Conservation (phyloP, 2,797 vertebrate genomes). For the Lagocephalus sceleratus region DNA sequence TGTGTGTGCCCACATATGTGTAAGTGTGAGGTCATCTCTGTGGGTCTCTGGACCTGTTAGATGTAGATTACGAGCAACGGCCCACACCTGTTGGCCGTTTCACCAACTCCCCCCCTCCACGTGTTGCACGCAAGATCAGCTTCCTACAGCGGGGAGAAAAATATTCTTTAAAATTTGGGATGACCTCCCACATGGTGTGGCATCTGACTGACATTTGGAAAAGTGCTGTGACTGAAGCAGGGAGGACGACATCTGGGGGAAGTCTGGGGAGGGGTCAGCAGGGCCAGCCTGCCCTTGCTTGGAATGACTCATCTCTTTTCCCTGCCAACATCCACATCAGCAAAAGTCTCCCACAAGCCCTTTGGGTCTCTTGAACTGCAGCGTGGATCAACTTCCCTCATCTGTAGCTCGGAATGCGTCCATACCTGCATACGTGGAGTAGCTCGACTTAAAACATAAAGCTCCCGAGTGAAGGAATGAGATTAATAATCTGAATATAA, state of each 20-base stretch:
- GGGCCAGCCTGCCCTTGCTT: slow-evolving; percentile 53
- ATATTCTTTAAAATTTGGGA: slow-evolving; percentile 13
- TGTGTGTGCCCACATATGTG: slow-evolving; percentile 22
- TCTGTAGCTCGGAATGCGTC: slow-evolving; percentile 17
- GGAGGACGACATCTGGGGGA: slow-evolving; percentile 31
- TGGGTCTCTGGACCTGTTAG: slow-evolving; percentile 33
- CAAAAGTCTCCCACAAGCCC: slow-evolving; percentile 46
- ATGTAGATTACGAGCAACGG: slow-evolving; percentile 49
- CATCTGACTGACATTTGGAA: slow-evolving; percentile 22
- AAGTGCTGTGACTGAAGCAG: slow-evolving; percentile 28
- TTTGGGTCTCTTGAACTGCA: slow-evolving; percentile 27
- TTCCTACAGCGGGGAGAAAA: slow-evolving; percentile 7
- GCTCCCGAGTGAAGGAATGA: no score
- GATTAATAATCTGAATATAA: no score
- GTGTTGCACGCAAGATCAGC: slow-evolving; percentile 24
- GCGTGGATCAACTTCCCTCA: slow-evolving; percentile 21
- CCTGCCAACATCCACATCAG: slow-evolving; percentile 62
- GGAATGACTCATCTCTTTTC: slow-evolving; percentile 73
- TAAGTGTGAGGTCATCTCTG: slow-evolving; percentile 44
- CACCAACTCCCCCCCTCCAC: slow-evolving; percentile 35
- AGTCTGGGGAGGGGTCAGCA: slow-evolving; percentile 50
- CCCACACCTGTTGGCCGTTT: slow-evolving; percentile 50
- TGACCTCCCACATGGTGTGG: slow-evolving; percentile 39
- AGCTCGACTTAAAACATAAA: no score
- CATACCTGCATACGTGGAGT: neutral